These are phyloP conservation scores for Butastur rufipennis DNA, from an alignment of 2,113 vertebrate genomes.

Conservation along the genomic window DNA sequence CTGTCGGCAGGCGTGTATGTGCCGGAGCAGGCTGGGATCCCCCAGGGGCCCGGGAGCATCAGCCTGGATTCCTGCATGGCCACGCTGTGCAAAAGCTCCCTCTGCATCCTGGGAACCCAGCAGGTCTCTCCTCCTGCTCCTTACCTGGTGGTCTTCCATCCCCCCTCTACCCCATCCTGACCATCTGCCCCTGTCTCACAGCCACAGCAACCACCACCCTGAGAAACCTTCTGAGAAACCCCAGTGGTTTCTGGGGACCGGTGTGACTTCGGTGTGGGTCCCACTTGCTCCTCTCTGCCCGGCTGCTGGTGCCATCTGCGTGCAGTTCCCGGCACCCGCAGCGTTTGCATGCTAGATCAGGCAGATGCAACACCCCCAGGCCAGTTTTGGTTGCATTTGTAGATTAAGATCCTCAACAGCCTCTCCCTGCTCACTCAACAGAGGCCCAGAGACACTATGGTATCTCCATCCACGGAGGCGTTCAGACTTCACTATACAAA, in stretches of 20 bases:
- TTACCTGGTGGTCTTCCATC: not conserved
- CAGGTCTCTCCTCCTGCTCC: not conserved
- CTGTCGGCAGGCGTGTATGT: not conserved
- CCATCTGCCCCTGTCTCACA: not conserved
- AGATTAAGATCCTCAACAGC: not conserved
- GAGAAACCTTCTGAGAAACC: not conserved
- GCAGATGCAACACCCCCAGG: not conserved
- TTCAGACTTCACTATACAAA: fast-evolving
- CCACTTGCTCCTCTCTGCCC: not conserved
- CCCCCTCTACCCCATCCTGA: not conserved
- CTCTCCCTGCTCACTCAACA: not conserved
- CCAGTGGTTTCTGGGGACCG: fast-evolving
- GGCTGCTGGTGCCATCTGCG: fast-evolving
- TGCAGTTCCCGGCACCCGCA: not conserved
- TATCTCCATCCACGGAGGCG: not conserved
- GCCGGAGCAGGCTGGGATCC: not conserved
- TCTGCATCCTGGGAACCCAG: not conserved
- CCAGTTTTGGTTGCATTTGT: not conserved
- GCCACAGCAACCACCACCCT: not conserved
- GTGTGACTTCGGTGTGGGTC: fast-evolving
- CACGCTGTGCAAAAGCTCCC: not conserved
- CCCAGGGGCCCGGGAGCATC: not conserved
- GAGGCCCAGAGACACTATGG: not conserved
- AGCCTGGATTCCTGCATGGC: not conserved
- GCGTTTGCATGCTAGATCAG: not conserved